Base-by-base conservation (phyloP, 2,888 invertebrate species). In the Napeogenes inachia region DNA sequence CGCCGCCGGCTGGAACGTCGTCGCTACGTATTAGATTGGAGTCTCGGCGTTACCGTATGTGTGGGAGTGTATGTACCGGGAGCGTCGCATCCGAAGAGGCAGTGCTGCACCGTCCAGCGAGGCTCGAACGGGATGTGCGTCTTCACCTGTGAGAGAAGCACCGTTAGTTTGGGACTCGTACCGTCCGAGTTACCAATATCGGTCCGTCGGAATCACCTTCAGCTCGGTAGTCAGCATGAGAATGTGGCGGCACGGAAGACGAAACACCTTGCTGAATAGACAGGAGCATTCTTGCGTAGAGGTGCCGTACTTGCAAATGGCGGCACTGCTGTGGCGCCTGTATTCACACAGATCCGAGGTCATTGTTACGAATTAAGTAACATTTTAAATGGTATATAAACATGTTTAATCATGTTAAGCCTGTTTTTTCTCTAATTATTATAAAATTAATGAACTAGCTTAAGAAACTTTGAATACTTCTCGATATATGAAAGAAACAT, bases 91-190 rank as follows among this genome's bases (percentile, higher is more conserved):
- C 91, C 90, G 62, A 91, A 91, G 4, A 91, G 70, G 61, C 91
- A 91, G 56, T 91, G 90, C 50, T 91, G 91, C 0, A 91, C 91
- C 35, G 91, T 91, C 91, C 91, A 91, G 0, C 91, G 81, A 0
- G 91, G 89, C 75, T 91, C 91, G 73, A 91, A 91, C 0, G 91
- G 91, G 32, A 91, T 91, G 69, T 91, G 91, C 0, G 91, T 91
- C 66, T 91, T 91, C 2, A 91, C 90, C 91, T 91, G 73, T 4
- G 74, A 72, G 0, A 32, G 2, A 55, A 59, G 1, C 13, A 53
- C 50, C 53, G 8, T 42, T 30, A 53, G 12, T 56, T 6, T 47
- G 47, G 13, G 21, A 47, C 21, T 47, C n/a, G 8, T 8, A 53
- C 8, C 56, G n/a, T 33, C 21, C 54, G 10, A 54, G 4, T 10